Evolutionary conservation across 2,113 vertebrate species (phyloP).

Genomic region (Craseonycteris thonglongyai): DNA sequence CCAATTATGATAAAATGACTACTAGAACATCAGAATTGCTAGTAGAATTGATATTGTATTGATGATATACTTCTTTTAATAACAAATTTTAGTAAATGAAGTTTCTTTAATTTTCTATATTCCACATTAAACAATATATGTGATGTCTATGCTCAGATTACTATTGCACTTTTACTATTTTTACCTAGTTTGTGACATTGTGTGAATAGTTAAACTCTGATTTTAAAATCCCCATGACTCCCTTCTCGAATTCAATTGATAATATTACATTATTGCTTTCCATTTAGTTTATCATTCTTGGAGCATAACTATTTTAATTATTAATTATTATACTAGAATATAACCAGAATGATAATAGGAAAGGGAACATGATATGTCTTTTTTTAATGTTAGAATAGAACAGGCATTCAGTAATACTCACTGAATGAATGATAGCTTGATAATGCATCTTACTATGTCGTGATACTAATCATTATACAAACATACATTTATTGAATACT

Average conservation of each 20-base stretch:
- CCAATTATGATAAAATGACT: conserved; percentile 6
- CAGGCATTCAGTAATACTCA: background rate
- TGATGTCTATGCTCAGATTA: background rate
- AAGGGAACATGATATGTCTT: background rate
- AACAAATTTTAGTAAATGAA: conserved; percentile 10
- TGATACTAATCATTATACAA: background rate
- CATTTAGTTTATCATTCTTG: background rate
- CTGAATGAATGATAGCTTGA: background rate
- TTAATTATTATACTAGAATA: background rate
- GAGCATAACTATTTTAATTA: background rate
- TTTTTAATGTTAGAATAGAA: background rate
- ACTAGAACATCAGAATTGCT: background rate
- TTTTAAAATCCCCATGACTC: background rate
- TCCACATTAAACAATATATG: background rate
- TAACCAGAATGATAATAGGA: background rate
- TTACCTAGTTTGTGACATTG: background rate
- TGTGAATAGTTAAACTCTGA: conserved; percentile 17
- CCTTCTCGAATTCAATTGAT: background rate
- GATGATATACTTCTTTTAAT: background rate
- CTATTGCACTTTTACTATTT: background rate
- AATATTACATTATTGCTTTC: background rate
- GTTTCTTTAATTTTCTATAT: background rate
- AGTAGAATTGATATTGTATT: conserved; percentile 5
- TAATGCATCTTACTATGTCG: background rate
- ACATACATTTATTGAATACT: background rate